A percentile compares a stretch with the other conserved stretches of the same genome.
Conservation (phyloP, 2,888 invertebrate genomes). For the Euzetes globulus region DNA sequence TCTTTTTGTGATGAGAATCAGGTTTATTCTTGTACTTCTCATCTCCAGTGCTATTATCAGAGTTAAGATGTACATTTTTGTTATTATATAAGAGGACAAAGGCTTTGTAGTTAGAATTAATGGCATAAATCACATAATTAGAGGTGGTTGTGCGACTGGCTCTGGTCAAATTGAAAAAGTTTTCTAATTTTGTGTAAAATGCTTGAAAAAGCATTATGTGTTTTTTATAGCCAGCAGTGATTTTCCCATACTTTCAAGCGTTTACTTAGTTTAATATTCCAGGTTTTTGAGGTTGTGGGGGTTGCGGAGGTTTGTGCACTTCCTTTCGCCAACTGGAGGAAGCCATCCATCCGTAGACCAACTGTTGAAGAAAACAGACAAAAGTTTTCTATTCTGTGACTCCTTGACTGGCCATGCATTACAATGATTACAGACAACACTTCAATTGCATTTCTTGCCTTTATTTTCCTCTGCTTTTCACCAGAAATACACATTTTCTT, state of each 20-base stretch:
- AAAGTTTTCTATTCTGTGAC: slow-evolving; percentile 5
- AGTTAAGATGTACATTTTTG: no score
- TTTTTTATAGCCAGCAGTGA: background rate
- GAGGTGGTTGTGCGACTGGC: no score
- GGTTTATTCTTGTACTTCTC: no score
- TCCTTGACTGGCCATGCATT: slow-evolving; percentile 24
- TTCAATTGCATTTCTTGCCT: background rate
- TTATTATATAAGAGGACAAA: no score
- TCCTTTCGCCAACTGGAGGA: background rate
- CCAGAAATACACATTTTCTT: background rate
- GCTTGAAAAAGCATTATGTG: background rate
- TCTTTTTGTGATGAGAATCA: no score
- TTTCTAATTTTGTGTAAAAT: background rate
- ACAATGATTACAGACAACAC: background rate
- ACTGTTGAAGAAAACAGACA: background rate
- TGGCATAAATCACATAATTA: no score
- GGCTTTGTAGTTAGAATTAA: no score
- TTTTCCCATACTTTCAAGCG: background rate
- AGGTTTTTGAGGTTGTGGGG: background rate
- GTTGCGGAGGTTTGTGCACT: background rate
- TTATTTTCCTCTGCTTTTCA: background rate
- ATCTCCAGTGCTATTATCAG: no score
- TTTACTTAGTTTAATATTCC: background rate
- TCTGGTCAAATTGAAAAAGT: no score
- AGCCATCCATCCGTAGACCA: background rate